Conservation (phyloP, 2,888 invertebrate genomes). For the Neuroscelio doddi region DNA sequence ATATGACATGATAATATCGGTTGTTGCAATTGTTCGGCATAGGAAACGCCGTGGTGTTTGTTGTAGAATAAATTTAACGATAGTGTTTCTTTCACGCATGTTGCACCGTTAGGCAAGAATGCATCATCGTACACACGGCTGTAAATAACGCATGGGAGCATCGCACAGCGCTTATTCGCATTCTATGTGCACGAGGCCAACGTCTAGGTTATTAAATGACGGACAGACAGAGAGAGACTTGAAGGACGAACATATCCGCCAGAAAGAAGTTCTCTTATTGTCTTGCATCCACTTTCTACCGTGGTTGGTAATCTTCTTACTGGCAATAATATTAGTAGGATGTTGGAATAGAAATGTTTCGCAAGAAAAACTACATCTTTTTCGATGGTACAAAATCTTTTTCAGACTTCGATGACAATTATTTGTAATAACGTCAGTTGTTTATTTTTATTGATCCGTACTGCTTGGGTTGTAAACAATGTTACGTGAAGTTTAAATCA, state of each 20-base stretch:
- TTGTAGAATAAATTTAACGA: not conserved
- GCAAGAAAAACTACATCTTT: no score
- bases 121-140: not conserved
- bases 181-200: constrained; percentile 48
- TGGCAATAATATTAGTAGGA: no score
- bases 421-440: no score
- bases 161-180: constrained; percentile 51
- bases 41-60: not conserved
- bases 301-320: no score
- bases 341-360: no score
- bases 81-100: not conserved
- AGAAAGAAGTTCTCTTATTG: no score
- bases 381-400: no score
- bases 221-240: constrained; percentile 11
- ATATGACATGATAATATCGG: not conserved
- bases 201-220: constrained; percentile 49
- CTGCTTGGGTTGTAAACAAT: no score
- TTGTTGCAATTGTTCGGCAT: not conserved
- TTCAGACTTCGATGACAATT: no score
- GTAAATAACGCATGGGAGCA: constrained; percentile 52
- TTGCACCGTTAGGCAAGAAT: constrained; percentile 8
- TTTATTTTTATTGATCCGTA: no score
- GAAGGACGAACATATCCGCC: constrained; percentile 4
- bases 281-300: no score
- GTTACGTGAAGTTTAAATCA: no score